A percentile compares a stretch with the other conserved stretches of the same genome.
Conservation (phyloP, 2,888 invertebrate species). For the Diogma glabrata region DNA sequence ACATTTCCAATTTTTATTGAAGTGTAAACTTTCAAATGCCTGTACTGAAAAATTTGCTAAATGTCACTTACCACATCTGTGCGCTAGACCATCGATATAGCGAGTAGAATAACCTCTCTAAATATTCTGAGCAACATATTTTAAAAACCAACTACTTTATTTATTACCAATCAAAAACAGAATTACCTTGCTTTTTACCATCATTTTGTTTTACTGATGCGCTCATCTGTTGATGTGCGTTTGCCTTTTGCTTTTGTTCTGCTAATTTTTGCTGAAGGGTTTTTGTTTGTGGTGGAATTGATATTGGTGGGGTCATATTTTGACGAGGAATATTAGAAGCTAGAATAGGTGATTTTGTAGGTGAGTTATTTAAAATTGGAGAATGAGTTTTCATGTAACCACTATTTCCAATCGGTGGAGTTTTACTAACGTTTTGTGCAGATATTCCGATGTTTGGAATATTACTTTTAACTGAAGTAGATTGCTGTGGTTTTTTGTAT, state of each 20-base stretch:
- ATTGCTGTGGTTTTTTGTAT: neutral
- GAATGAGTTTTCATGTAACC: constrained; percentile 10
- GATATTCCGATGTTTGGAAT: neutral
- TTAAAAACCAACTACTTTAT: too few species aligned
- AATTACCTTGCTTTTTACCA: too few species aligned
- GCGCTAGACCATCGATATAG: too few species aligned
- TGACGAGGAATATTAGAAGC: constrained; percentile 9
- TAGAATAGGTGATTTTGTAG: constrained; percentile 10
- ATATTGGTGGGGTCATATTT: constrained; percentile 15
- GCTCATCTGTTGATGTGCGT: constrained; percentile 14
- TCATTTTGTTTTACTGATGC: too few species aligned
- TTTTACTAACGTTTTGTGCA: neutral
- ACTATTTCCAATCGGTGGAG: neutral
- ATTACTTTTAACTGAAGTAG: neutral
- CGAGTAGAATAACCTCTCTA: too few species aligned
- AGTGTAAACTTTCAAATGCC: too few species aligned
- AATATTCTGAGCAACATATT: too few species aligned
- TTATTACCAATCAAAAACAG: too few species aligned
- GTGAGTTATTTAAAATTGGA: constrained; percentile 9
- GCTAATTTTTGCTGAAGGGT: constrained; percentile 58
- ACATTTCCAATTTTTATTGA: too few species aligned
- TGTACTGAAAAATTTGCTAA: too few species aligned
- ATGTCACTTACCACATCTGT: too few species aligned
- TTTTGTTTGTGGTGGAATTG: constrained; percentile 30
- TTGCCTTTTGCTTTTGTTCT: constrained; percentile 44